Base-by-base conservation (phyloP, 2,113 vertebrate genomes). In the Ceyx margarethae region DNA sequence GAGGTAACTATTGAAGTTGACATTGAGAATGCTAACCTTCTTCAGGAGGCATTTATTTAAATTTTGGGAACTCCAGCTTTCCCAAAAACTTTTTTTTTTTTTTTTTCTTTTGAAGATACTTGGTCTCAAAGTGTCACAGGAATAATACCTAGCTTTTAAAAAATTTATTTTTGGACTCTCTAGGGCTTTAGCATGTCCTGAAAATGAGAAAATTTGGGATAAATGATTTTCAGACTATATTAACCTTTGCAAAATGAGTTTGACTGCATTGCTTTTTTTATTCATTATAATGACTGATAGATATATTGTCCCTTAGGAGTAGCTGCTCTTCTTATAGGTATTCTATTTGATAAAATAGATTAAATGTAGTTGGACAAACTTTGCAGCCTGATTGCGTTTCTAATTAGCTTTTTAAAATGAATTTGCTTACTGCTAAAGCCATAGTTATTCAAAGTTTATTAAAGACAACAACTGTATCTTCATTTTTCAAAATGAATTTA, bases 181-280 rank as follows among this genome's bases (percentile, higher is more conserved):
- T 94, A 81, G 94, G 88, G 96, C 83, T 90, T 96, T 62, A 50
- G 73, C 75, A 71, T 87, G 91, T 95, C 96, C 97, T 90, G 75
- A 97, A 91, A 94, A 95, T 54, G 66, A 91, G 81, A 60, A 84
- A 85, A 96, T 84, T 93, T 1, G 83, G 94, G 77, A 91, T 95
- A 71, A 95, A 95, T 95, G 91, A 95, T 96, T 97, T 65, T 74
- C 74, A 96, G 97, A 85, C 57, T 94, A 23, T 82, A 91, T 97
- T 97, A 97, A 97, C 96, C 95, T 98, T 97, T 96, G 74, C 76
- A 87, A 89, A 95, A 94, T 91, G 81, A 91, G 90, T 90, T 94
- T 96, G 88, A 93, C 65, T 90, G 72, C 9, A 31, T 89, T 96
- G 92, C 96, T 95, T 96, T 97, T 91, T 96, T 89, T 94, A 60